These are phyloP conservation scores for Larimichthys polyactis DNA, from an alignment of 2,113 vertebrate genomes.

Conservation along the genomic window DNA sequence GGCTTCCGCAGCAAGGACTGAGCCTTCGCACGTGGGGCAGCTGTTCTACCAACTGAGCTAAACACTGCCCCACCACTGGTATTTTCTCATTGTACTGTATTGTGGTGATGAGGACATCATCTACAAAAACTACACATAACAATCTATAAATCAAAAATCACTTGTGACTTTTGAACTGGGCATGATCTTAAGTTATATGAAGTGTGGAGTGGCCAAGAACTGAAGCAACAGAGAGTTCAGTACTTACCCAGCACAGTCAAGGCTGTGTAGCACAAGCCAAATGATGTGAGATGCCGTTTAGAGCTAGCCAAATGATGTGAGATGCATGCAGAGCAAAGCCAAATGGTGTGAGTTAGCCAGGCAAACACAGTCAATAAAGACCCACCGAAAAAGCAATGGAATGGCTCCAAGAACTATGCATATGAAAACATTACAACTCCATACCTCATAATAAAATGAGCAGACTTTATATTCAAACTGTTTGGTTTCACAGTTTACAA, in stretches of 20 bases:
- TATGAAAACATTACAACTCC: constrained; percentile 43
- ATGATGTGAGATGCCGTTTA: constrained; percentile 72
- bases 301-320: constrained; percentile 74
- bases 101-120: constrained; percentile 12
- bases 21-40: too few relatives aligned
- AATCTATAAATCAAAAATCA: constrained; percentile 42
- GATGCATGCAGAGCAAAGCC: constrained; percentile 58
- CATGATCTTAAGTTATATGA: constrained; percentile 37
- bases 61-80: background rate
- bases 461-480: constrained; percentile 21
- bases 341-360: constrained; percentile 48
- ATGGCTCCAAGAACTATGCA: constrained; percentile 39
- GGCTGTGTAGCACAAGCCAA: constrained; percentile 61
- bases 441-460: constrained; percentile 36
- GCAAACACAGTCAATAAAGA: constrained; percentile 66
- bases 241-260: constrained; percentile 51
- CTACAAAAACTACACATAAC: constrained; percentile 17
- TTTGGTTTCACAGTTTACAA: constrained; percentile 60
- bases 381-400: constrained; percentile 37
- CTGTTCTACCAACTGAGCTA: too few relatives aligned
- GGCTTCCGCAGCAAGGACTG: too few relatives aligned
- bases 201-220: constrained; percentile 25
- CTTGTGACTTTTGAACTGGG: constrained; percentile 26
- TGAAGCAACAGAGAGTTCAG: constrained; percentile 52
- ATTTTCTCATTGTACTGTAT: constrained; percentile 3